Base-by-base conservation (phyloP, 2,888 invertebrate species). In the Lordiphosa fenestrarum region DNA sequence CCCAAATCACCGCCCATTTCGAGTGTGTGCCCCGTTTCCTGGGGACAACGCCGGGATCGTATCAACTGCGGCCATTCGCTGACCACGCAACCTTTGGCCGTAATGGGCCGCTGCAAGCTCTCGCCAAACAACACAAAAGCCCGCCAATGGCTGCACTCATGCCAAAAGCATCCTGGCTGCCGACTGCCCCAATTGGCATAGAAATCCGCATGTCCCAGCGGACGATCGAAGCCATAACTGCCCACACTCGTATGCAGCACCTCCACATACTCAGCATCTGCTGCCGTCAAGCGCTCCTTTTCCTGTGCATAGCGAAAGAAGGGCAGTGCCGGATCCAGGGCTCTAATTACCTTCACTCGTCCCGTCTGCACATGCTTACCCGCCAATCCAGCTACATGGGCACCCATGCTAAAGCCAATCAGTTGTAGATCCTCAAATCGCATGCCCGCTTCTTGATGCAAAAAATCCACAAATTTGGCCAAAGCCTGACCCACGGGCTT, bases 231-330 rank as follows among this genome's bases (percentile, higher is more conserved):
- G n/a, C 88, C 88, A 60, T 88, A 88, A 23, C 85, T 83, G 37
- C 88, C 88, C 5, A 91, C 92, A 66, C 93, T 92, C 0, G 94
- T 94, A 81, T 95, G 95, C 57, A 95, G 92, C 1, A 94, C 91
- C 81, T 95, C 95, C 1, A 94, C 94, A 80, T 94, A 94, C 39
- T 90, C 87, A 0, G 94, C 95, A 86, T 95, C 94, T 6, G 87
- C 90, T 36, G 86, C 86, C 52, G 93, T 93, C 13, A 95, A 86
- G 1, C 88, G 85, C 23, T 84, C 85, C 4, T 68, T 63, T n/a
- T 67, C 63, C 47, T 78, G 73, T 6, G 86, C 77, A 46, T 77
- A 87, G 6, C 81, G 85, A 15, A 88, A 88, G 44, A 86, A 71
- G 0, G 87, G 88, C 38, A 85, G 49, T 0, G 95, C 95, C 0